Evolutionary conservation across 2,888 invertebrate species (phyloP), one percentile per base, ranked within the genome.

Genomic region (Abrostola tripartita): DNA sequence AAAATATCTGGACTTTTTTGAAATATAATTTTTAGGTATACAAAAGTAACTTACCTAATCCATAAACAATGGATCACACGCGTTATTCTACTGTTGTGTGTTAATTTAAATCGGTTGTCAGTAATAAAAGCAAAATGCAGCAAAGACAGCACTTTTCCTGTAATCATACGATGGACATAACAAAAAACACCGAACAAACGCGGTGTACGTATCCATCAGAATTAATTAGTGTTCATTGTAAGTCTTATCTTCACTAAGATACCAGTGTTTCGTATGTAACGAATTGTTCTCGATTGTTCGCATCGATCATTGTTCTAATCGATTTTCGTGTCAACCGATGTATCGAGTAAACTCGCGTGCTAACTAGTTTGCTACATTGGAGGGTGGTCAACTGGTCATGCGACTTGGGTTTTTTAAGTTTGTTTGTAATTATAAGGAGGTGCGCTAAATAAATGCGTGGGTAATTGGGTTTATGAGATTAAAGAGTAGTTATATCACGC

Each of bases 191-290:
- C 51, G 49, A 57, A 61, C 70, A 55, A 12, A 4, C 50, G 51
- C 47, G 11, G 7, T n/a, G 40, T 52, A 52, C 68, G 67, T 84
- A 88, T 90, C 89, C 78, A 88, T 91, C 91, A 89, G 85, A 87
- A 85, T 88, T 89, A 89, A 90, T 91, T 88, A 89, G 78, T 73
- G 74, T 61, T 68, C 81, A 75, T 88, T 87, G 83, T 85, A 76
- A 76, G 79, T 68, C 75, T 82, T 84, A 87, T 86, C 85, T 68
- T 51, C 54, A 58, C 71, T 44, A 63, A 75, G 82, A 81, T 81
- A 85, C 83, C 49, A 69, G 79, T 84, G 85, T 83, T 81, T 68
- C 61, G 70, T 67, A 61, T 70, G 73, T 80, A 81, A 81, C 82
- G 81, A 84, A 81, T 79, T 76, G 79, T 83, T 74, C 70, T 70